phyloP scores from a whole-genome alignment of 2,888 invertebrate genomes.

The Chalcosyrphus nemorum region DNA sequence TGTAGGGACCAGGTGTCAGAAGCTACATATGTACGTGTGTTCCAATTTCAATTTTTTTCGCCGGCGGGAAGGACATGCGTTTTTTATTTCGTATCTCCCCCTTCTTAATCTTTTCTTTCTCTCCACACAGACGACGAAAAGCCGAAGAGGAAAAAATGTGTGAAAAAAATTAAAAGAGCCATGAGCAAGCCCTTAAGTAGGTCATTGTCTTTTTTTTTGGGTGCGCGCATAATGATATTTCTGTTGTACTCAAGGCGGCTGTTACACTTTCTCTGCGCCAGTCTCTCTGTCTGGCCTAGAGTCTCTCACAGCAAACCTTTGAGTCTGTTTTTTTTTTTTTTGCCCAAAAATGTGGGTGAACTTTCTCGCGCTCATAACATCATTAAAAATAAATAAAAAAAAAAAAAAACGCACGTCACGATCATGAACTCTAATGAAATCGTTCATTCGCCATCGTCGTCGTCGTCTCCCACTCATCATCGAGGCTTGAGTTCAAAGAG shows the following conservation, averaged over 20 bases:
- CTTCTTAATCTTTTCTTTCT: conserved; percentile 1
- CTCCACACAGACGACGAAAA: conserved; percentile 4
- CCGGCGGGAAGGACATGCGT: conserved; percentile 62
- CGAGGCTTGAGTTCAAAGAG: conserved; percentile 42
- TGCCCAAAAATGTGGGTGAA: conserved; percentile 77
- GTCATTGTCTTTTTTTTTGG: conserved; percentile 78
- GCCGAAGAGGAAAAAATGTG: conserved; percentile 36
- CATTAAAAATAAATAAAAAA: conserved; percentile 8
- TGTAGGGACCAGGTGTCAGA: conserved; percentile 57
- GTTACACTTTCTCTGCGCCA: conserved; percentile 75
- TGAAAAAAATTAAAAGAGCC: conserved; percentile 54
- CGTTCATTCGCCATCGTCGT: conserved; percentile 47
- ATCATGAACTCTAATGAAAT: conserved; percentile 72
- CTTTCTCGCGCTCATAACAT: conserved; percentile 76
- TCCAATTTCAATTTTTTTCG: conserved; percentile 54
- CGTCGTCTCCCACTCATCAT: conserved; percentile 57
- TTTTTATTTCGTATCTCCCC: conserved; percentile 19
- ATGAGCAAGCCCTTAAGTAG: conserved; percentile 76
- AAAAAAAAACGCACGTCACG: conserved; percentile 58
- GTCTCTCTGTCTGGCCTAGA: conserved; percentile 68
- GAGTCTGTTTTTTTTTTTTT: conserved; percentile 1
- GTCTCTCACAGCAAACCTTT: conserved; percentile 61
- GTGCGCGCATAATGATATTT: conserved; percentile 65
- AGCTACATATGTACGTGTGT: conserved; percentile 63
- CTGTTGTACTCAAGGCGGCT: conserved; percentile 56